A percentile compares a stretch with the other conserved stretches of the same genome.
These are phyloP conservation scores for Folsomia manolachei DNA, from an alignment of 2,888 invertebrate genomes.

Conservation along the genomic window DNA sequence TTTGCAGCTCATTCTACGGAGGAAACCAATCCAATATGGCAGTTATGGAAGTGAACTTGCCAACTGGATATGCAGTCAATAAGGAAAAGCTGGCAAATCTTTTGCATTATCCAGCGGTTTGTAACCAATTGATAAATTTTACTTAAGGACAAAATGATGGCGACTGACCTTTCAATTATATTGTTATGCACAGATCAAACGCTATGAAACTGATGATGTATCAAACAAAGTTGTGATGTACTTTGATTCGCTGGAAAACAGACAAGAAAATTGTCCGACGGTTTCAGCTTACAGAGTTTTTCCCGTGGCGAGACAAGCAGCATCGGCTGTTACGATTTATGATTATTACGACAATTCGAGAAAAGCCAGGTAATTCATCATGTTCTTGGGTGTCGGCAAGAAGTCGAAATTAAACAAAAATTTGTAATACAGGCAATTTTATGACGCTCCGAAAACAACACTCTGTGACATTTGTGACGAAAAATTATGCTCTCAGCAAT, in stretches of 20 bases:
- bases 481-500: constrained; percentile 54
- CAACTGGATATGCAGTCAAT: constrained; percentile 87
- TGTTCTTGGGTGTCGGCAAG: too few relatives aligned
- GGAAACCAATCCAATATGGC: constrained; percentile 78
- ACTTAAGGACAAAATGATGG: too few relatives aligned
- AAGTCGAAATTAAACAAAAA: too few relatives aligned
- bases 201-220: constrained; percentile 44
- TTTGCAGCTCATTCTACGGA: constrained; percentile 61
- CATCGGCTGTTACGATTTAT: constrained; percentile 77
- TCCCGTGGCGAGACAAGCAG: constrained; percentile 80
- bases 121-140: background rate
- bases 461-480: constrained; percentile 81
- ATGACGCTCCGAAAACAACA: constrained; percentile 66
- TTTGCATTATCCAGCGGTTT: constrained; percentile 45
- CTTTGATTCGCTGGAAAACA: constrained; percentile 61
- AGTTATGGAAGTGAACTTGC: constrained; percentile 82
- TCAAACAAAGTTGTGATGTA: constrained; percentile 61
- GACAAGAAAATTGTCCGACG: constrained; percentile 72
- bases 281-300: constrained; percentile 78
- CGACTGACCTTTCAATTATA: background rate
- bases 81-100: constrained; percentile 54
- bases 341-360: constrained; percentile 80
- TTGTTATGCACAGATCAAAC: constrained; percentile 40
- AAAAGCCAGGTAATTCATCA: constrained; percentile 49
- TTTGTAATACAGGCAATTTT: constrained; percentile 68